A percentile compares a stretch with the other conserved stretches of the same genome.
Evolutionary conservation across 2,113 vertebrate genomes (phyloP).

Genomic region (zebrafish (Danio rerio)): DNA sequence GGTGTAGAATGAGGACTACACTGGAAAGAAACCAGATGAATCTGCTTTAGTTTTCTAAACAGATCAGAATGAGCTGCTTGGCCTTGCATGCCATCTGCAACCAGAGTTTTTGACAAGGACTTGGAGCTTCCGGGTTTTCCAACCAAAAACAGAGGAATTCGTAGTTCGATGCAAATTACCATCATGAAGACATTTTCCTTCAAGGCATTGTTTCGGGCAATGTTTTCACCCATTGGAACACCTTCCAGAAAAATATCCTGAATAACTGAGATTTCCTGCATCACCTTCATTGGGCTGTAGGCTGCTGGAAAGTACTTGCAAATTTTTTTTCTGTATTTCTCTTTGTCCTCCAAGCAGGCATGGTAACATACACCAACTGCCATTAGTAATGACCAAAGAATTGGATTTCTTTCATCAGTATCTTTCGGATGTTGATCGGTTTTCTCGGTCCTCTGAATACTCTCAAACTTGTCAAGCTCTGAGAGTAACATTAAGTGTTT

Average conservation of each 20-base stretch:
- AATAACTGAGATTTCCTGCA: conserved; percentile 82
- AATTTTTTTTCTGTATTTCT: conserved; percentile 77
- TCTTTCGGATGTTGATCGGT: conserved; percentile 34
- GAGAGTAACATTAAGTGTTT: conserved; percentile 74
- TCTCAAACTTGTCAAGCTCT: conserved; percentile 69
- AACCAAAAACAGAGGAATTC: conserved; percentile 94
- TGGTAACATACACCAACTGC: conserved; percentile 92
- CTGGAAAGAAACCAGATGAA: conserved; percentile 95
- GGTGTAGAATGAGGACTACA: conserved; percentile 97
- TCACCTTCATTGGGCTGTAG: conserved; percentile 72
- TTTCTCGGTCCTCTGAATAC: not conserved
- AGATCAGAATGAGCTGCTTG: conserved; percentile 86
- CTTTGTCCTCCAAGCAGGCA: conserved; percentile 86
- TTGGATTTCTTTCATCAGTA: conserved; percentile 44
- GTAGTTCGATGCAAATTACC: conserved; percentile 93
- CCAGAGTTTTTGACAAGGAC: conserved; percentile 94
- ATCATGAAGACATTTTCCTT: conserved; percentile 99
- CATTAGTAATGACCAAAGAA: conserved; percentile 90
- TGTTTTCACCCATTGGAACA: conserved; percentile 82
- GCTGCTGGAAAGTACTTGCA: conserved; percentile 71
- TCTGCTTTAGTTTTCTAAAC: conserved; percentile 89
- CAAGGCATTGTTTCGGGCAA: conserved; percentile 90
- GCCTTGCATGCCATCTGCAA: conserved; percentile 95
- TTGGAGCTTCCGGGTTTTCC: conserved; percentile 98
- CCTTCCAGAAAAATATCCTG: conserved; percentile 89